Conservation (phyloP, 2,113 vertebrate genomes). For the Pygathrix nemaeus region DNA sequence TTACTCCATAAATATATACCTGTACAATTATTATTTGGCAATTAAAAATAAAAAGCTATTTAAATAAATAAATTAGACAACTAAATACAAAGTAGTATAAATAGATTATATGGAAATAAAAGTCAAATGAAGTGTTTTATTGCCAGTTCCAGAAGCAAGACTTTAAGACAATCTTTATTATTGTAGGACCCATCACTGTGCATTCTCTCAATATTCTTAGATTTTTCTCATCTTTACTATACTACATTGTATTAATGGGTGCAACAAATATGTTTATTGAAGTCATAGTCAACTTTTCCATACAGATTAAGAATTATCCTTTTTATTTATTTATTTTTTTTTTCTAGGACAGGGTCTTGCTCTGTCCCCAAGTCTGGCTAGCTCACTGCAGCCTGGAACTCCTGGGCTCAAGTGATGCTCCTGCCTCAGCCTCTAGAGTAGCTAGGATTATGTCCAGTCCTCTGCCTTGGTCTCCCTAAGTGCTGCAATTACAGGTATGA, state of each 20-base stretch:
- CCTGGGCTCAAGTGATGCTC: too few relatives aligned
- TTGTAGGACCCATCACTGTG: not conserved
- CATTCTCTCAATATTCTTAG: not conserved
- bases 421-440: too few relatives aligned
- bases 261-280: not conserved
- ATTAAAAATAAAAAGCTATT: not conserved
- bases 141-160: slow-evolving; percentile 11
- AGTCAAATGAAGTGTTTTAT: slow-evolving; percentile 12
- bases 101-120: slow-evolving; percentile 2
- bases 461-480: too few relatives aligned
- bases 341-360: too few relatives aligned
- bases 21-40: not conserved
- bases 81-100: slow-evolving; percentile 5
- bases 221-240: slow-evolving; percentile 14
- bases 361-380: too few relatives aligned
- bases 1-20: not conserved
- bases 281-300: not conserved
- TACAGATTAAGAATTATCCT: not conserved
- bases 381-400: not conserved
- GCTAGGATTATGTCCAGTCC: too few relatives aligned
- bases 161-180: not conserved
- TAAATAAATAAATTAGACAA: not conserved
- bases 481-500: too few relatives aligned
- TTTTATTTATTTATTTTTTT: too few relatives aligned
- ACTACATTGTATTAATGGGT: not conserved